Evolutionary conservation across 2,113 vertebrate species (phyloP).

Genomic region (Thinocorus orbignyianus): DNA sequence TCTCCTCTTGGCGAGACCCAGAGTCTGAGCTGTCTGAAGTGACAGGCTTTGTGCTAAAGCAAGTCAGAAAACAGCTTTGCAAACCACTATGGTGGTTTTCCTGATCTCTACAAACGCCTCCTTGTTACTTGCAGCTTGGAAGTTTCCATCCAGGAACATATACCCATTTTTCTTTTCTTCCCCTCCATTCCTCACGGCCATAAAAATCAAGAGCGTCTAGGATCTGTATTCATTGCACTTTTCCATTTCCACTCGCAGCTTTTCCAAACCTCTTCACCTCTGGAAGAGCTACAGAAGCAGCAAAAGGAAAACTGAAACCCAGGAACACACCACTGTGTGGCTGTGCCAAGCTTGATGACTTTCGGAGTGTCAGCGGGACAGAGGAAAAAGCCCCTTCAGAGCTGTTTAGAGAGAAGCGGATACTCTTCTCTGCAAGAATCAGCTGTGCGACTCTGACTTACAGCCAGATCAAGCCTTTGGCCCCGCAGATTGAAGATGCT

Average conservation of each 20-base stretch:
- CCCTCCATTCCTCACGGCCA: neutral
- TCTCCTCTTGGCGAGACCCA: neutral
- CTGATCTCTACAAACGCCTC: constrained; percentile 33
- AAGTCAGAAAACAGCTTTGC: neutral
- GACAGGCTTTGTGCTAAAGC: neutral
- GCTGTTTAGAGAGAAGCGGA: constrained; percentile 43
- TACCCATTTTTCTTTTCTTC: constrained; percentile 2
- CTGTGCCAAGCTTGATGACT: constrained; percentile 15
- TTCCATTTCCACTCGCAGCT: constrained; percentile 46
- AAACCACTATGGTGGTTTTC: neutral
- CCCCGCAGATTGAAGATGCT: neutral
- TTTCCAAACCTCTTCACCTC: constrained; percentile 60
- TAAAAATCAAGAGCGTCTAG: constrained; percentile 35
- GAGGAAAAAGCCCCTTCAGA: constrained; percentile 43
- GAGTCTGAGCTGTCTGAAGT: neutral
- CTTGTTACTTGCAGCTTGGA: neutral
- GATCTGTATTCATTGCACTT: constrained; percentile 26
- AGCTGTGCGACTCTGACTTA: neutral
- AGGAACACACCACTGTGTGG: neutral
- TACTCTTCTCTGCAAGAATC: neutral
- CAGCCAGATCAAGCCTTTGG: neutral
- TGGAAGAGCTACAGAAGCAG: constrained; percentile 66
- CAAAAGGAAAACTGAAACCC: constrained; percentile 67
- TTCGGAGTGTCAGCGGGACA: constrained; percentile 4
- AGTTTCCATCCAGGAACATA: constrained; percentile 25